Evolutionary conservation across 2,797 vertebrate genomes (phyloP).

Genomic region (Notoglanidium macrostoma): DNA sequence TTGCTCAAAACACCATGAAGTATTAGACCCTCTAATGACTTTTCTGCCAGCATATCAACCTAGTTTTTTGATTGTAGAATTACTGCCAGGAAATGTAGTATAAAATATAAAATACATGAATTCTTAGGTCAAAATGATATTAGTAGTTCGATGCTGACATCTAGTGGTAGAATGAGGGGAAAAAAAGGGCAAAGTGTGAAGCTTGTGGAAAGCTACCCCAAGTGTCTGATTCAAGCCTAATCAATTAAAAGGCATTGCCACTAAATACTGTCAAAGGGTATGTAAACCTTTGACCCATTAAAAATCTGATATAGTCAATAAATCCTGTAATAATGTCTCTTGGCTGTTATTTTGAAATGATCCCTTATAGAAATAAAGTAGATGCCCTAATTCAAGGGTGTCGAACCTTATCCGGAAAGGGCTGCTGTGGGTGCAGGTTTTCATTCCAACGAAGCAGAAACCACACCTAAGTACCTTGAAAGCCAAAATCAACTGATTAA

Average conservation of each 20-base stretch:
- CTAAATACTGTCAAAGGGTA: background rate
- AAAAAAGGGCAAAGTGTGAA: background rate
- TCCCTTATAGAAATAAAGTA: too few species aligned
- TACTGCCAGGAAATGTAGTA: background rate
- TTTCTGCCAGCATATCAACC: background rate
- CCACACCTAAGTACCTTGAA: too few species aligned
- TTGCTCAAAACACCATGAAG: background rate
- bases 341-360: too few species aligned
- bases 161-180: background rate
- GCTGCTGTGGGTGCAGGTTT: too few species aligned
- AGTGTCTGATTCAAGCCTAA: background rate
- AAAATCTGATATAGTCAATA: background rate
- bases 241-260: background rate
- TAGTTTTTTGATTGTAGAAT: background rate
- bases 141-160: background rate
- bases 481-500: too few species aligned
- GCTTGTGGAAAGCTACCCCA: too few species aligned
- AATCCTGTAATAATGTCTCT: background rate
- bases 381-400: too few species aligned
- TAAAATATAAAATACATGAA: background rate
- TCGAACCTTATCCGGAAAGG: too few species aligned
- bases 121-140: background rate
- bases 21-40: background rate
- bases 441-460: too few species aligned
- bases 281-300: background rate